phyloP scores from a whole-genome alignment of 2,888 invertebrate species.

The Scaptomyza tumidula region DNA sequence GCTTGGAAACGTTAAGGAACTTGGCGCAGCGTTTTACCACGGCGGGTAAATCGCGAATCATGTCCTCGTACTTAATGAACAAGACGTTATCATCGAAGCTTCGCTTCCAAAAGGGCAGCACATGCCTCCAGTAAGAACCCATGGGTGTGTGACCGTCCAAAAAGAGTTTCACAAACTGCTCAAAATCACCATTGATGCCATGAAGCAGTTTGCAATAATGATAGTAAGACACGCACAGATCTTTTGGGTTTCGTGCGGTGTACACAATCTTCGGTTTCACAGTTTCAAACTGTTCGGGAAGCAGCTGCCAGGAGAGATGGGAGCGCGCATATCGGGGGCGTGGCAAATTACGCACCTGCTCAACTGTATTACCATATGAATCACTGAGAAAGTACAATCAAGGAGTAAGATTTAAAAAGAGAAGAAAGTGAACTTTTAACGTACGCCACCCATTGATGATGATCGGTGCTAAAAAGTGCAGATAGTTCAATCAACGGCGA shows the following conservation, averaged over 20 bases:
- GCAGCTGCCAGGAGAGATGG: constrained; percentile 89
- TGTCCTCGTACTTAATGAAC: constrained; percentile 92
- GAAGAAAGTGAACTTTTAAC: constrained; percentile 78
- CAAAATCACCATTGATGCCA: constrained; percentile 87
- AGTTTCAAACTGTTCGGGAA: constrained; percentile 88
- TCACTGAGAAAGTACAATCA: constrained; percentile 52
- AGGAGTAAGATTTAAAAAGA: too few species aligned
- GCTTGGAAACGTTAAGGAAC: constrained; percentile 86
- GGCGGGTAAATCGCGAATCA: constrained; percentile 89
- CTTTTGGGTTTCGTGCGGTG: constrained; percentile 95
- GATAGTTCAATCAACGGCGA: constrained; percentile 91
- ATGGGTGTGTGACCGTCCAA: constrained; percentile 88
- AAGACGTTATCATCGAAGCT: constrained; percentile 89
- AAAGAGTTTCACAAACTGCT: constrained; percentile 91
- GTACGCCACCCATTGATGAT: constrained; percentile 87
- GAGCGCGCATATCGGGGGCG: constrained; percentile 91
- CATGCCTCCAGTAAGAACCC: constrained; percentile 88
- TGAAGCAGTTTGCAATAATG: constrained; percentile 92
- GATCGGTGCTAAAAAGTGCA: constrained; percentile 87
- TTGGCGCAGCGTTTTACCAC: constrained; percentile 89
- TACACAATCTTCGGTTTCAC: constrained; percentile 94
- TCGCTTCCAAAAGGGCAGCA: constrained; percentile 89
- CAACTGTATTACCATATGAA: constrained; percentile 89
- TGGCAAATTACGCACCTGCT: constrained; percentile 88
- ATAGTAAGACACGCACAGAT: constrained; percentile 94